Conservation (phyloP, 2,113 vertebrate species). For the Conger conger region DNA sequence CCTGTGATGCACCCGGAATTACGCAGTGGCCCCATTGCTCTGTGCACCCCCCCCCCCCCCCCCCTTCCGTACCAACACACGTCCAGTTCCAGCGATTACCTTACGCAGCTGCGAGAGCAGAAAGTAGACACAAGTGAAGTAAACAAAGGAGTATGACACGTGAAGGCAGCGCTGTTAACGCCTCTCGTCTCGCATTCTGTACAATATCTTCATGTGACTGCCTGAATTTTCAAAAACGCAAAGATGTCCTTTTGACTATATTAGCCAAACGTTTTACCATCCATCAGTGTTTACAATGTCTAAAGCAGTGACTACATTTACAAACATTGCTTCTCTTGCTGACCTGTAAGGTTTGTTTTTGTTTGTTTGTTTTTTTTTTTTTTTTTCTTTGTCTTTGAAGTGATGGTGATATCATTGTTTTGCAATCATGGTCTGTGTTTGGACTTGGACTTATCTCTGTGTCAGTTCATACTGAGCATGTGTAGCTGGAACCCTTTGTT, state of each 20-base stretch:
- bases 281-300: neutral
- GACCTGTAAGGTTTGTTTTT: neutral
- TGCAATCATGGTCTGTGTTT: neutral
- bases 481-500: neutral
- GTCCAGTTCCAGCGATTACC: neutral
- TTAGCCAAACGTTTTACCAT: neutral
- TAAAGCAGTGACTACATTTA: neutral
- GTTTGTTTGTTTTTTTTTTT: neutral
- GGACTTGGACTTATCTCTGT: neutral
- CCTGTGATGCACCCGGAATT: neutral
- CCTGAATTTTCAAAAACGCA: neutral
- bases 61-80: too few relatives aligned
- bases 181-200: neutral
- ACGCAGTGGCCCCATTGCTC: neutral
- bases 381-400: neutral
- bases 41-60: neutral
- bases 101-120: neutral
- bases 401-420: neutral
- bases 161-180: neutral
- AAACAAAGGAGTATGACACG: neutral
- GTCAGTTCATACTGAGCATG: neutral
- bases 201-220: neutral
- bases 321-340: neutral
- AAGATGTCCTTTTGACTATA: neutral
- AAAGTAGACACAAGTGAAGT: neutral